Evolutionary conservation across 2,888 invertebrate species (phyloP).

Genomic region (Baronia brevicornis): DNA sequence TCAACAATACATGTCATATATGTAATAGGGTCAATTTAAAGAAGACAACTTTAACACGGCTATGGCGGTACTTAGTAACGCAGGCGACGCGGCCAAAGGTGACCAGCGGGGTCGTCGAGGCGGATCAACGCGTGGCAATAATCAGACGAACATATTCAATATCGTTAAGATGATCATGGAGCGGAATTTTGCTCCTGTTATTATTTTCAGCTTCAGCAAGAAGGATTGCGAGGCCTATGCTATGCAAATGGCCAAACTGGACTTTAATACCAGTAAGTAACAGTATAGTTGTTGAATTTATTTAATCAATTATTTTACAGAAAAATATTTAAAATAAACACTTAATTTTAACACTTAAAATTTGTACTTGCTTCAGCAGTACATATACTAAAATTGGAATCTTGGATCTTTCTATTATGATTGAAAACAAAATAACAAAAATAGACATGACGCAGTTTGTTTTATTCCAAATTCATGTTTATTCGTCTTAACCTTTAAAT

Average conservation of each 20-base stretch:
- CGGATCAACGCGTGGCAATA: constrained; percentile 78
- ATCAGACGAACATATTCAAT: constrained; percentile 92
- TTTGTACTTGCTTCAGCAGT: too few relatives aligned
- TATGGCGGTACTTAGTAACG: constrained; percentile 90
- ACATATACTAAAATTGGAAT: too few relatives aligned
- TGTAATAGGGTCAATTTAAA: constrained; percentile 87
- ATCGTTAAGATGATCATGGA: constrained; percentile 99
- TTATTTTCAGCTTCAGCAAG: constrained; percentile 99
- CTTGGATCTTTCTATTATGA: too few relatives aligned
- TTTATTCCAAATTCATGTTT: background rate
- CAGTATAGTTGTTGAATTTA: too few relatives aligned
- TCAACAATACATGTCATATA: background rate
- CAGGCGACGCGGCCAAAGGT: constrained; percentile 89
- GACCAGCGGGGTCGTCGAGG: constrained; percentile 86
- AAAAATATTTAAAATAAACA: too few relatives aligned
- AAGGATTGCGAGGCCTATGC: constrained; percentile 99
- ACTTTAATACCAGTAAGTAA: constrained; percentile 90
- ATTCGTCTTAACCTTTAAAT: background rate
- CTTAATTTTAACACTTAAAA: too few relatives aligned
- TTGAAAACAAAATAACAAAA: too few relatives aligned
- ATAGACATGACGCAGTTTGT: too few relatives aligned
- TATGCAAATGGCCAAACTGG: constrained; percentile 96
- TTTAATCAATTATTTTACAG: too few relatives aligned
- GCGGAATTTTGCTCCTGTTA: constrained; percentile 96
- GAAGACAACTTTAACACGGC: constrained; percentile 99